Evolutionary conservation across 2,113 vertebrate genomes (phyloP), one percentile per base, ranked within the genome.

Genomic region (Rhinolophus sinicus): DNA sequence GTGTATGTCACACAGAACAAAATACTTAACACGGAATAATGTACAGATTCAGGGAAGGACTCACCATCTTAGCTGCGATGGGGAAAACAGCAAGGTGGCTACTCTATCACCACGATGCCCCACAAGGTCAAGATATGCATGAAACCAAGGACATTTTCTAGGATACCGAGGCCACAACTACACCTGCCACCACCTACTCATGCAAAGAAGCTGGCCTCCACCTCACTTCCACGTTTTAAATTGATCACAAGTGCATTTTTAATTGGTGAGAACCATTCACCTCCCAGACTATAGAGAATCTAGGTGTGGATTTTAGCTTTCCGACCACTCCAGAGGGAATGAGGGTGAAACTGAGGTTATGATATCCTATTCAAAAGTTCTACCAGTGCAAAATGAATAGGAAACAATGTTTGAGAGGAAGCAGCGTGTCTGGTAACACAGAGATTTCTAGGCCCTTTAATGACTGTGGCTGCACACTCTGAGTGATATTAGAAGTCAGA

Each of bases 341-440:
- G 28, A 75, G 5, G 30, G 3, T 44, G 5, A 33, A 28, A 28
- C 22, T 56, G 82, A 90, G 38, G 4, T 3, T n/a, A 38, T 58
- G 30, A 24, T 11, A 10, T 2, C 56, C 7, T 26, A 33, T 47
- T 28, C 52, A 33, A n/a, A 50, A 28, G 3, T 60, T 84, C 15
- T 47, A 5, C 15, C 33, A 67, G 44, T 40, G 1, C 38, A 18
- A n/a, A 62, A 35, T 69, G 8, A 40, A 82, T 3, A 72, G 30
- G 2, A 67, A 10, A 50, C 6, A 21, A 16, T 24, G 47, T 15
- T 24, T 3, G 47, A 33, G n/a, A 78, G 47, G 16, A 50, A 52
- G 1, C 21, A 28, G 24, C 7, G 44, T 8, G 2, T 70, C 38
- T 58, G 19, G 15, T 3, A 7, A 40, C 38, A 1, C 1, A 15